Conservation (phyloP, 2,888 invertebrate species). For the Heliconius cydno region DNA sequence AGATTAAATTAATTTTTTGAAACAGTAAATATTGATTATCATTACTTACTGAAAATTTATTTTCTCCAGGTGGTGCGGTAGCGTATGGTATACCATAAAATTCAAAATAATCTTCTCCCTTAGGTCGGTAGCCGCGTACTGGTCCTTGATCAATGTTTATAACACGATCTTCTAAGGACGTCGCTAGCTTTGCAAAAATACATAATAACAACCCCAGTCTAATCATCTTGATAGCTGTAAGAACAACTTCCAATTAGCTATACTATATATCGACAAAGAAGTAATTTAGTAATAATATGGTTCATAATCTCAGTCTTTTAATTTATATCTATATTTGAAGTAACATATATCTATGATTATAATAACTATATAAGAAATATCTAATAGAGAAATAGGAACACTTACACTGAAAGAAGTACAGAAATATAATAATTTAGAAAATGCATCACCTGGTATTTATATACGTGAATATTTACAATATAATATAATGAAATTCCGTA, state of each 20-base stretch:
- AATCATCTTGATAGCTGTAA: not conserved
- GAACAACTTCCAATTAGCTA: not conserved
- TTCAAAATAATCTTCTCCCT: constrained; percentile 51
- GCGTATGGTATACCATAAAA: constrained; percentile 68
- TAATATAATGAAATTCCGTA: no score
- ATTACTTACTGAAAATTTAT: constrained; percentile 54
- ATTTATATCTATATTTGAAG: no score
- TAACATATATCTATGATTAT: no score
- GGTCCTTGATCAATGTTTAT: constrained; percentile 57
- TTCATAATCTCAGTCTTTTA: no score
- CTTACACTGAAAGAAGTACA: no score
- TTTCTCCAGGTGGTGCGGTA: constrained; percentile 58
- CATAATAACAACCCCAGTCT: not conserved
- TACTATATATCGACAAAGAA: not conserved
- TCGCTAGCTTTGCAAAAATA: not conserved
- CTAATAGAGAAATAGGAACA: no score
- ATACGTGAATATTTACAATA: no score
- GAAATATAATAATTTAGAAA: no score
- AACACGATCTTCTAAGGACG: constrained; percentile 23
- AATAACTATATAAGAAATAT: no score
- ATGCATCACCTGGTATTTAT: no score
- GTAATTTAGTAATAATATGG: not conserved
- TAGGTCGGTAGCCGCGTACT: constrained; percentile 56
- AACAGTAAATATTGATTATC: not conserved
- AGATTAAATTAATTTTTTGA: not conserved